Conservation (phyloP, 2,113 vertebrate species). For the Alouatta palliata region DNA sequence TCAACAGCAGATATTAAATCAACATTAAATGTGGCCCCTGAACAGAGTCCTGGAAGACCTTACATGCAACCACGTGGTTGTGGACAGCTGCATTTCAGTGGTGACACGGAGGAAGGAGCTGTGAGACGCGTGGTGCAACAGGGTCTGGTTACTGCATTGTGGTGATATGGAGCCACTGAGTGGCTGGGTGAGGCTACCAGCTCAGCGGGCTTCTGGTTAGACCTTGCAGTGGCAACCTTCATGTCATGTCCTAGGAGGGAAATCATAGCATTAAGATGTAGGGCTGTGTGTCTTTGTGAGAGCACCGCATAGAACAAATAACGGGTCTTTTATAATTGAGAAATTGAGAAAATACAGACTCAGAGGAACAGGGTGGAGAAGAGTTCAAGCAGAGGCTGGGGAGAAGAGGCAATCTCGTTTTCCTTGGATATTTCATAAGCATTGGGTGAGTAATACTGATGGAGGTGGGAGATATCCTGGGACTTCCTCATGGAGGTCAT, state of each 20-base stretch:
- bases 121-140: accelerated
- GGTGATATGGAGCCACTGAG: background rate
- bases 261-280: background rate
- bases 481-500: background rate
- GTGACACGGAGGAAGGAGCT: accelerated
- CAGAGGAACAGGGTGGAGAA: background rate
- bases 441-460: accelerated
- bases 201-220: background rate
- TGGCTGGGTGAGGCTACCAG: background rate
- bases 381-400: background rate
- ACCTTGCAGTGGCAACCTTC: background rate
- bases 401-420: background rate
- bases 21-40: background rate
- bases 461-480: background rate
- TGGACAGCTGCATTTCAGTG: accelerated
- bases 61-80: accelerated
- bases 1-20: background rate
- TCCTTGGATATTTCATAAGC: background rate
- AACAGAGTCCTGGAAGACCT: accelerated
- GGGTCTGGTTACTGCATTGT: background rate
- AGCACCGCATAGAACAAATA: background rate
- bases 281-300: background rate
- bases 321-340: background rate
- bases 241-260: accelerated
- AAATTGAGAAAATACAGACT: background rate